These are phyloP conservation scores for Luperina testacea DNA, from an alignment of 2,888 invertebrate genomes.

Conservation along the genomic window DNA sequence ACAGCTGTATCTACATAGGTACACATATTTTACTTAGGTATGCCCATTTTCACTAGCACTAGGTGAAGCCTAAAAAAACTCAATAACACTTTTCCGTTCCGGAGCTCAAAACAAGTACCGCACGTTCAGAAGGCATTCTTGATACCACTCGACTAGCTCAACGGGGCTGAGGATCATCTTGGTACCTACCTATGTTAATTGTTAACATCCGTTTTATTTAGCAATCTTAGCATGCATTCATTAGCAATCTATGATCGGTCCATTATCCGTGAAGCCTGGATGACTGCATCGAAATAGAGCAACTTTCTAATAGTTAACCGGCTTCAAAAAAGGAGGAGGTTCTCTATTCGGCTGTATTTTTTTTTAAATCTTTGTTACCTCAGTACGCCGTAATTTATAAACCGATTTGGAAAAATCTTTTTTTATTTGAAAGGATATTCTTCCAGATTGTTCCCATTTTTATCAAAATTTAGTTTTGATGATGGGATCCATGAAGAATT, in stretches of 20 bases:
- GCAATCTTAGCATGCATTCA: not conserved
- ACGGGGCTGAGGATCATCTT: constrained; percentile 6
- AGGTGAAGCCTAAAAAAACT: not conserved
- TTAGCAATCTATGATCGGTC: constrained; percentile 26
- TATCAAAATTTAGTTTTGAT: no score
- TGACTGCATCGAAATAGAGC: not conserved
- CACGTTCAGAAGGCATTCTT: not conserved
- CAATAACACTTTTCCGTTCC: not conserved
- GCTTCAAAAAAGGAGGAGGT: no score
- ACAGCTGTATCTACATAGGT: constrained; percentile 3
- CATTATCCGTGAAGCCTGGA: constrained; percentile 26
- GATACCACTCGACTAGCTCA: not conserved
- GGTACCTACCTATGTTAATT: not conserved
- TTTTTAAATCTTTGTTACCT: no score
- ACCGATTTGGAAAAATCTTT: no score
- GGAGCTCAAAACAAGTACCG: not conserved
- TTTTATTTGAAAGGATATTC: no score
- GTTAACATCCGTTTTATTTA: constrained; percentile 14
- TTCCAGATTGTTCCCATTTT: no score
- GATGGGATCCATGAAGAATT: no score
- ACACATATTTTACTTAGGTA: not conserved
- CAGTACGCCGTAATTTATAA: no score
- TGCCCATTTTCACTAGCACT: not conserved
- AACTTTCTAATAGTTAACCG: not conserved
- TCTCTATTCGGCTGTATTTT: no score